Conservation (phyloP, 2,113 vertebrate species). For the Nasalis larvatus region DNA sequence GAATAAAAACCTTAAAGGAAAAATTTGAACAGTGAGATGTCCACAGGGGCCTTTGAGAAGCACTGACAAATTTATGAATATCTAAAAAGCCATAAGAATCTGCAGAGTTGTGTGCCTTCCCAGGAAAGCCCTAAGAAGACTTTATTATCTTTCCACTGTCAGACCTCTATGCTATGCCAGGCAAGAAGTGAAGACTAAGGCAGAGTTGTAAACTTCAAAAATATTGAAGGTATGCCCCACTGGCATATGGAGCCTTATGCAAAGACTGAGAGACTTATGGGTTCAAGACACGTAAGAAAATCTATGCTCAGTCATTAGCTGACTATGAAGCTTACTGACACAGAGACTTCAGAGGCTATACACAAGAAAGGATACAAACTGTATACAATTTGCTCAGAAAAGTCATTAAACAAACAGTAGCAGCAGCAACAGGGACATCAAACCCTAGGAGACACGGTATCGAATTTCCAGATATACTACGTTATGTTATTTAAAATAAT, state of each 20-base stretch:
- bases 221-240: neutral
- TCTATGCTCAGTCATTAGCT: neutral
- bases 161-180: neutral
- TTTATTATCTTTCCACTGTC: neutral
- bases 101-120: neutral
- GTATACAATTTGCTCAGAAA: neutral
- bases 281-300: neutral
- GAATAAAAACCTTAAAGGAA: neutral
- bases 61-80: neutral
- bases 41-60: neutral
- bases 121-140: neutral
- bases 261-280: neutral
- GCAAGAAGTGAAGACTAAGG: neutral
- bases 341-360: neutral
- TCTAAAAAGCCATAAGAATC: neutral
- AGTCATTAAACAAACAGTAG: neutral
- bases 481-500: neutral
- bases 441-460: neutral
- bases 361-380: neutral
- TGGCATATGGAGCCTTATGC: neutral
- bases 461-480: neutral
- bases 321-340: neutral
- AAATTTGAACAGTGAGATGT: neutral
- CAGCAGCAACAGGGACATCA: neutral
- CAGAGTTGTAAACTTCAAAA: neutral